These are phyloP conservation scores for Drosophila kikkawai DNA, from an alignment of 1,140 invertebrate species.

Conservation along the genomic window DNA sequence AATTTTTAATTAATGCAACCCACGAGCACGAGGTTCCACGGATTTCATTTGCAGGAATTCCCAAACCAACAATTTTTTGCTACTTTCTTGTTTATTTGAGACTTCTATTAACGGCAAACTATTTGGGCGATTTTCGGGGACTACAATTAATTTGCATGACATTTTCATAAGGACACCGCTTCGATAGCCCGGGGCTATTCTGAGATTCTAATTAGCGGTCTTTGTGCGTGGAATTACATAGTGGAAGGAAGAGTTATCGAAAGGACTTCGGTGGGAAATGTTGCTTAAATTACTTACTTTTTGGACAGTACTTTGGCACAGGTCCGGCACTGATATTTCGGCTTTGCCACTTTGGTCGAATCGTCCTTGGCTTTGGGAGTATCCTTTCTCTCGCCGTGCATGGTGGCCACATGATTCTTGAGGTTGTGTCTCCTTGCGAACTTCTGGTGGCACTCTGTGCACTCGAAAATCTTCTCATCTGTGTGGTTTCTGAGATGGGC, in stretches of 20 bases:
- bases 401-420: slow-evolving; percentile 86
- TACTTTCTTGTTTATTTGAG: slow-evolving; percentile 37
- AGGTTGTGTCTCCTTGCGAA: slow-evolving; percentile 89
- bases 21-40: slow-evolving; percentile 35
- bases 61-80: slow-evolving; percentile 25
- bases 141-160: slow-evolving; percentile 56
- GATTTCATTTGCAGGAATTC: slow-evolving; percentile 63
- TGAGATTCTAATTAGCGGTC: slow-evolving; percentile 48
- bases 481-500: slow-evolving; percentile 91
- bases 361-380: neutral
- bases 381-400: slow-evolving; percentile 75
- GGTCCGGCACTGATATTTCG: slow-evolving; percentile 86
- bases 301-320: slow-evolving; percentile 88
- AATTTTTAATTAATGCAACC: slow-evolving; percentile 80
- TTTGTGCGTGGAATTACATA: slow-evolving; percentile 8
- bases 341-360: neutral
- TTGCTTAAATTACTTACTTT: slow-evolving; percentile 86
- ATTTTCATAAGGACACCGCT: slow-evolving; percentile 48
- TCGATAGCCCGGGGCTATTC: slow-evolving; percentile 33
- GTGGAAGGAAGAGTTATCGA: neutral
- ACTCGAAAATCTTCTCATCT: slow-evolving; percentile 91
- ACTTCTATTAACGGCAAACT: slow-evolving; percentile 35
- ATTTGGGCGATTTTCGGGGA: slow-evolving; percentile 30
- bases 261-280: neutral
- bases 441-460: slow-evolving; percentile 86